These are phyloP conservation scores for Hylaeus anthracinus DNA, from an alignment of 1,140 invertebrate species.

Conservation along the genomic window DNA sequence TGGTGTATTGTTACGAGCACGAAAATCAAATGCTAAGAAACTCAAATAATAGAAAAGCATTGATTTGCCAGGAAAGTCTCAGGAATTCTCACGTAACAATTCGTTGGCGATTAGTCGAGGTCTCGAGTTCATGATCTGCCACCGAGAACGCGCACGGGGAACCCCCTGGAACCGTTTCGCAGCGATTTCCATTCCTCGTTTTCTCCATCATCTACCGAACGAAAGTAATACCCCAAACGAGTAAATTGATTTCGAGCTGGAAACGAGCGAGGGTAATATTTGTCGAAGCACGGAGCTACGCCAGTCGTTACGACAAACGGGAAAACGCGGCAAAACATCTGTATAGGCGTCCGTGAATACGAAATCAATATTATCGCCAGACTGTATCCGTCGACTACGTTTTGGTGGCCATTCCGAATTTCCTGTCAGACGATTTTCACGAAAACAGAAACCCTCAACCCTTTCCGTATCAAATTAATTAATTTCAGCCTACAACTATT, in stretches of 20 bases:
- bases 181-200: not conserved
- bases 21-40: too few species aligned
- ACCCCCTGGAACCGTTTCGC: not conserved
- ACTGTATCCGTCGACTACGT: slow-evolving; percentile 10
- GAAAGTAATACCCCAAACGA: slow-evolving; percentile 65
- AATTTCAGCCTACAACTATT: too few species aligned
- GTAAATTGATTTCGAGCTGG: slow-evolving; percentile 61
- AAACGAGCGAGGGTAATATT: slow-evolving; percentile 59
- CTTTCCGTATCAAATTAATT: too few species aligned
- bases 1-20: too few species aligned
- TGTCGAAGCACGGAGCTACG: slow-evolving; percentile 44
- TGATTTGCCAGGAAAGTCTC: not conserved
- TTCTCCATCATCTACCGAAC: slow-evolving; percentile 23
- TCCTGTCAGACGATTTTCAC: not conserved
- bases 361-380: slow-evolving; percentile 58
- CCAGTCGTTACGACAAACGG: slow-evolving; percentile 38
- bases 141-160: too few species aligned
- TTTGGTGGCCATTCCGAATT: slow-evolving; percentile 6
- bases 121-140: not conserved
- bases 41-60: too few species aligned
- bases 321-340: slow-evolving; percentile 48
- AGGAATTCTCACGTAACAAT: not conserved
- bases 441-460: not conserved
- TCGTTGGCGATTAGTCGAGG: not conserved
- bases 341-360: slow-evolving; percentile 59